Percentiles rank a stretch among this genome's conserved stretches.
phyloP scores from a whole-genome alignment of 1,140 invertebrate genomes.

The Nymphalis io region DNA sequence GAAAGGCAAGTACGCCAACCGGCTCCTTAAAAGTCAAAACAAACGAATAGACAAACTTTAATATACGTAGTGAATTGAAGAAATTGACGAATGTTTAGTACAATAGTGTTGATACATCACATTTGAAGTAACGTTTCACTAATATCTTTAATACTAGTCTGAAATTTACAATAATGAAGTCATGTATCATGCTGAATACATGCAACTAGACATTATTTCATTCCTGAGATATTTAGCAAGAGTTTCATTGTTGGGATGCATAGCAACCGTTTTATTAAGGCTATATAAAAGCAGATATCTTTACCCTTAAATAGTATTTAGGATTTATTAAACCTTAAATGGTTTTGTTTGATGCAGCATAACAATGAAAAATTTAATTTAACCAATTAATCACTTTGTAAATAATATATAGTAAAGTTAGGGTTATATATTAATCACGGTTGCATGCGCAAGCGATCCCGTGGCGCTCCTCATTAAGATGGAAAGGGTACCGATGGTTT shows the following conservation, averaged over 20 bases:
- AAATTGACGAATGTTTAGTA: neutral
- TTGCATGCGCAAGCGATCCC: too few relatives aligned
- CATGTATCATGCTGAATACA: slow-evolving; percentile 7
- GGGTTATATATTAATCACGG: too few relatives aligned
- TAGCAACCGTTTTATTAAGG: neutral
- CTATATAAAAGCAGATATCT: neutral
- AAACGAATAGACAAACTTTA: too few relatives aligned
- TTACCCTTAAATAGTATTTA: neutral
- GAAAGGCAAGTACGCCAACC: too few relatives aligned
- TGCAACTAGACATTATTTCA: slow-evolving; percentile 15
- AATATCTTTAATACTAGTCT: neutral
- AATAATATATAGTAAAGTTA: too few relatives aligned
- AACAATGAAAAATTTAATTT: too few relatives aligned
- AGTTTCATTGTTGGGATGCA: slow-evolving; percentile 10
- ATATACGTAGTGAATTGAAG: neutral
- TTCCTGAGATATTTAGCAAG: slow-evolving; percentile 2
- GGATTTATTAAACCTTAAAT: too few relatives aligned
- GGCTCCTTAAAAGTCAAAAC: too few relatives aligned
- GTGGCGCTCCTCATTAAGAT: too few relatives aligned
- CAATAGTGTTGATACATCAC: neutral
- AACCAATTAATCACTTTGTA: too few relatives aligned
- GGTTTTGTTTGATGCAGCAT: too few relatives aligned
- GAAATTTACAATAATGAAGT: neutral
- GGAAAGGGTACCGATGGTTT: too few relatives aligned
- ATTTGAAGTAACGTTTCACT: neutral